Evolutionary conservation across 2,888 invertebrate genomes (phyloP), one percentile per base, ranked within the genome.

Genomic region (Melieria omissa): DNA sequence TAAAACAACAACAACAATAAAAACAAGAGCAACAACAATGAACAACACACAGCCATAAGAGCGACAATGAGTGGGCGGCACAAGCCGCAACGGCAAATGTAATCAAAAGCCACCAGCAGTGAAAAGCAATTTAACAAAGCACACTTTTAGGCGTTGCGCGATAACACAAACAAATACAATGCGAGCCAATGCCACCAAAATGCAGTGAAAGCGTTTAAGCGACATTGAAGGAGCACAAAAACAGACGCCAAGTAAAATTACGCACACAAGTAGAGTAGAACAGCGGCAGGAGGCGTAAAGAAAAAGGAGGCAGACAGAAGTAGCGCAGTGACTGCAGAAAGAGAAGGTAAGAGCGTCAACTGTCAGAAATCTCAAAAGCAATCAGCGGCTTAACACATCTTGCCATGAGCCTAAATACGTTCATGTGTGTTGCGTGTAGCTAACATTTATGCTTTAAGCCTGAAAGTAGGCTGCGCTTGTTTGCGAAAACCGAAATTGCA

Each of bases 371-470:
- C 65, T 71, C 70, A 29, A 70, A 70, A 65, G 69, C 67, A 73
- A 75, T 73, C 73, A 60, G 65, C 44, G 70, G 72, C 73, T 72
- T 73, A 73, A 72, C 73, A 73, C 74, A 58, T 71, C 57, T 49
- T 45, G 55, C 42, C 60, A 54, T 58, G 42, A 55, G 52, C 14
- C 46, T 49, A 5, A 12, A 41, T 57, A 41, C 12, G 44, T 68
- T 49, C n/a, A 29, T 67, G 67, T 65, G 46, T 69, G 47, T 14
- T 42, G 14, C 44, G 16, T 16, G 16, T 16, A 29, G 29, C 29
- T 29, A 29, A 29, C 29, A 29, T 54, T 9, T 6, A 8, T 41
- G 10, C 14, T 60, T 45, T 71, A 71, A 74, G 61, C 73, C 69
- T 62, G 44, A 71, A 69, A 71, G 73, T 71, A 74, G 71, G 63